A percentile compares a stretch with the other conserved stretches of the same genome.
These are phyloP conservation scores for Lophotriccus pileatus DNA, from an alignment of 2,797 vertebrate species.

Conservation along the genomic window DNA sequence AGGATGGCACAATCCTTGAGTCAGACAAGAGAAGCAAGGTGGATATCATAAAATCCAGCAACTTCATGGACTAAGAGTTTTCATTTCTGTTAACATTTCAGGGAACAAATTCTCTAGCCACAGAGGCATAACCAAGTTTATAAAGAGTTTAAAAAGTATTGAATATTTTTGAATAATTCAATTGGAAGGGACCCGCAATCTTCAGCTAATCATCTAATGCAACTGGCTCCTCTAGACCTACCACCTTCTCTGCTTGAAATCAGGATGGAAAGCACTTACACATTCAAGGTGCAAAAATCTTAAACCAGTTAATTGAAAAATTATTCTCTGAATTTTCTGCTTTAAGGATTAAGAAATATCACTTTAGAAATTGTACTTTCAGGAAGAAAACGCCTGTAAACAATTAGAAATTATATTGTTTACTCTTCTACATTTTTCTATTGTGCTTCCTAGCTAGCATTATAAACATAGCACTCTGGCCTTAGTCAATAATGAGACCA, in stretches of 20 bases:
- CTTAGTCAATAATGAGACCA: not conserved
- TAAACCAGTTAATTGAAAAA: not conserved
- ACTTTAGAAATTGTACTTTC: not conserved
- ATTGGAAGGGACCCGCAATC: not conserved
- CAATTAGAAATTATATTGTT: not conserved
- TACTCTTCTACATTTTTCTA: not conserved
- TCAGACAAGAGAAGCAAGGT: not conserved
- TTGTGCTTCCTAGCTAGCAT: not conserved
- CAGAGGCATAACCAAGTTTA: not conserved
- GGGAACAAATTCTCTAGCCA: not conserved
- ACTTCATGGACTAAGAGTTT: not conserved
- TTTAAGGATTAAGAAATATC: not conserved
- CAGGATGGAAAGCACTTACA: not conserved
- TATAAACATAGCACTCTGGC: not conserved
- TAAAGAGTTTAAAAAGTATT: not conserved
- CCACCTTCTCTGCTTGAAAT: not conserved
- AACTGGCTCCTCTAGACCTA: not conserved
- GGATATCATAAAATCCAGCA: not conserved
- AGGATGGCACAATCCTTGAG: not conserved
- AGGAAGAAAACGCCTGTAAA: not conserved
- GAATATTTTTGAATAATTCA: not conserved
- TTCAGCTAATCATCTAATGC: not conserved
- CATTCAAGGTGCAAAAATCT: not conserved
- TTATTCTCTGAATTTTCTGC: not conserved
- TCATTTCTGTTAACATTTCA: not conserved